A percentile compares a stretch with the other conserved stretches of the same genome.
phyloP scores from a whole-genome alignment of 2,797 vertebrate genomes.

The Toxotes lorentzi region DNA sequence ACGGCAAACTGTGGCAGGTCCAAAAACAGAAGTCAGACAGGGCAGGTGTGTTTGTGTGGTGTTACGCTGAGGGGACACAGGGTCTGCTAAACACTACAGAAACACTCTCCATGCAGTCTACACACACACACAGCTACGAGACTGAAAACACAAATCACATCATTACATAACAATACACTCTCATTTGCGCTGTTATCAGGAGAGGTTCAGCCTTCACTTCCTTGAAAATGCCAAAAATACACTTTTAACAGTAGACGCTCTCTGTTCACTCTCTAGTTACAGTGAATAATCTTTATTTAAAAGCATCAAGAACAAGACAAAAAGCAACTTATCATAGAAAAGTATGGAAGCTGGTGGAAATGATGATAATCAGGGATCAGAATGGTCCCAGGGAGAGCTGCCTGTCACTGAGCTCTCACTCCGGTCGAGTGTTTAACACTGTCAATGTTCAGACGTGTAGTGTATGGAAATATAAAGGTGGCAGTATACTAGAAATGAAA shows the following conservation, averaged over 20 bases:
- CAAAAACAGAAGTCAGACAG: slow-evolving; percentile 27
- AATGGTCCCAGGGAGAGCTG: neutral
- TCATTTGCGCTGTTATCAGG: neutral
- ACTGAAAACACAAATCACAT: neutral
- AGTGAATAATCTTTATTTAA: neutral
- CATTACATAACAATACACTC: neutral
- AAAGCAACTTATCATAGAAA: neutral
- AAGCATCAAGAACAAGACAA: neutral
- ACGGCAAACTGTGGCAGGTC: neutral
- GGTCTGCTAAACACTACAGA: neutral
- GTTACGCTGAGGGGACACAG: neutral
- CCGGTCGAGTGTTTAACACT: neutral
- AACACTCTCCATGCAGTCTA: slow-evolving; percentile 41
- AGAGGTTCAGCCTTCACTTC: neutral
- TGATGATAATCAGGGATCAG: neutral
- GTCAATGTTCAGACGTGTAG: neutral
- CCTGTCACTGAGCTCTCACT: neutral
- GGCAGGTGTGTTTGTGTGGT: slow-evolving; percentile 15
- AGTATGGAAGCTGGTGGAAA: neutral
- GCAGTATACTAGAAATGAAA: neutral
- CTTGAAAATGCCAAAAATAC: neutral
- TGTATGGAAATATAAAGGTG: neutral
- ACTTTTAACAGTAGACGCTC: neutral
- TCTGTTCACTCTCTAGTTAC: neutral
- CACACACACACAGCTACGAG: slow-evolving; percentile 12